phyloP scores from a whole-genome alignment of 2,113 vertebrate species.

The Phalacrocorax pelagicus region DNA sequence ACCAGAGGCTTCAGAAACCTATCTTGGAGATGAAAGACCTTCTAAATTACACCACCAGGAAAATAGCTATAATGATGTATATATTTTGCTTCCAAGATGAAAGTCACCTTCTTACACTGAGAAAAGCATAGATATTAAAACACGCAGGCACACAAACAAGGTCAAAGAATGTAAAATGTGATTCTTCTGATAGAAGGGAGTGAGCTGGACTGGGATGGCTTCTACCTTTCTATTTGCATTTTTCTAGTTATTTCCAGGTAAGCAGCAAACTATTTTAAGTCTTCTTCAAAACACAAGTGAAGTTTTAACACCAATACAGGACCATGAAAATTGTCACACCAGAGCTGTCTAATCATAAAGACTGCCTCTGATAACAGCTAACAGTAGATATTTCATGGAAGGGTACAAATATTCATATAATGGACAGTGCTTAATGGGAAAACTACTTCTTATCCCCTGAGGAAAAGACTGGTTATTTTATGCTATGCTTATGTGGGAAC shows the following conservation, averaged over 20 bases:
- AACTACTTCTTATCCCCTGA: background rate
- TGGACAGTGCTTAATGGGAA: background rate
- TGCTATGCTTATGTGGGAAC: background rate
- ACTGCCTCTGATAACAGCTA: background rate
- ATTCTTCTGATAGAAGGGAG: background rate
- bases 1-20: constrained; percentile 22
- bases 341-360: background rate
- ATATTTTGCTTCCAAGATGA: constrained; percentile 52
- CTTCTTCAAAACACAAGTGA: background rate
- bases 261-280: background rate
- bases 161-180: constrained; percentile 12
- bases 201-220: background rate
- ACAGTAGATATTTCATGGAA: background rate
- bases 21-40: constrained; percentile 53
- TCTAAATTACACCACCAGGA: constrained; percentile 41
- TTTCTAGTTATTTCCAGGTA: background rate
- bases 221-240: background rate
- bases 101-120: constrained; percentile 52
- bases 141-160: constrained; percentile 7
- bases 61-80: constrained; percentile 57
- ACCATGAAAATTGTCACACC: background rate
- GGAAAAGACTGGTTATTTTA: background rate
- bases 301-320: background rate
- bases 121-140: constrained; percentile 16
- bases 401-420: background rate